Percentiles rank a stretch among this genome's conserved stretches.
These are phyloP conservation scores for Enteromius thamalakanensis DNA, from an alignment of 2,797 vertebrate genomes.

Conservation along the genomic window DNA sequence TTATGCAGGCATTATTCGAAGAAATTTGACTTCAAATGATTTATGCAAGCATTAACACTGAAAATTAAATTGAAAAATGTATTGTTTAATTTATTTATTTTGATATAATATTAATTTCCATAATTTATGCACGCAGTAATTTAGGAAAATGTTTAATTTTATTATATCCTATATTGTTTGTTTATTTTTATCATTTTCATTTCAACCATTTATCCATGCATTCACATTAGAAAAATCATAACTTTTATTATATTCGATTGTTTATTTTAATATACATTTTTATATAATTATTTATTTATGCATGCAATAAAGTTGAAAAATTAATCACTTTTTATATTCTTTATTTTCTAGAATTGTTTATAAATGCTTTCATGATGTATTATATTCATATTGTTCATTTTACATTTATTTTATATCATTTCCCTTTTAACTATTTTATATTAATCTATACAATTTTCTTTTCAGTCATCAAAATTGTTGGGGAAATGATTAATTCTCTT, in stretches of 20 bases:
- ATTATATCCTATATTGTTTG: not conserved
- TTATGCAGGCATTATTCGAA: too few species aligned
- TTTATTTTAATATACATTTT: not conserved
- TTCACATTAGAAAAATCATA: not conserved
- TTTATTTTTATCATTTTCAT: not conserved
- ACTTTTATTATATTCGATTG: not conserved
- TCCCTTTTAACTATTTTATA: not conserved
- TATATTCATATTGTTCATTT: not conserved
- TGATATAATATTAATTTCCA: too few species aligned
- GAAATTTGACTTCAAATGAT: not conserved
- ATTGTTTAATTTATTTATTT: too few species aligned
- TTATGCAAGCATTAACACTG: not conserved
- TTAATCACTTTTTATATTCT: not conserved
- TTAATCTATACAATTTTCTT: not conserved
- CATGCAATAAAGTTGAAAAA: too few species aligned
- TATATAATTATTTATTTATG: not conserved
- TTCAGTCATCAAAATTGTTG: not conserved
- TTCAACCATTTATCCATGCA: not conserved
- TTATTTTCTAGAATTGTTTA: not conserved
- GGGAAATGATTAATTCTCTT: not conserved
- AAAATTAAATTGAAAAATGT: too few species aligned
- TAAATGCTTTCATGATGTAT: not conserved
- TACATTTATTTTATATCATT: not conserved
- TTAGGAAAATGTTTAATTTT: too few species aligned
- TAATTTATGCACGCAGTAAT: too few species aligned